Evolutionary conservation across 2,113 vertebrate genomes (phyloP).

Genomic region (Mustelus asterias): DNA sequence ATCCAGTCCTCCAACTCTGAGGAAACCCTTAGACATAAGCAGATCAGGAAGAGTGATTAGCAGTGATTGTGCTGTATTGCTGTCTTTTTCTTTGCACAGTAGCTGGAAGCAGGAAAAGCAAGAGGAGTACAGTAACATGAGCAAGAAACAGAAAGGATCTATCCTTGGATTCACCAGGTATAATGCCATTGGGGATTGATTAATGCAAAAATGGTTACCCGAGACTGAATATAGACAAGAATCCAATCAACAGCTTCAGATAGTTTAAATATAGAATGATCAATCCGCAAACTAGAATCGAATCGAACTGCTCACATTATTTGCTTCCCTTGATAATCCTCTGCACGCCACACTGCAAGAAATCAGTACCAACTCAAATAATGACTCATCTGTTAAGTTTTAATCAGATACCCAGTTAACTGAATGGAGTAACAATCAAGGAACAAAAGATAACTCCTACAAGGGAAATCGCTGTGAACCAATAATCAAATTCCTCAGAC

Average conservation of each 20-base stretch:
- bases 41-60: not conserved
- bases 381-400: not conserved
- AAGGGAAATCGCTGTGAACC: not conserved
- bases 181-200: not conserved
- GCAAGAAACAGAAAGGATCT: not conserved
- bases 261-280: not conserved
- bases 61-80: not conserved
- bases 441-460: not conserved
- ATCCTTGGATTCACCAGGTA: not conserved
- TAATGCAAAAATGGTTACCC: not conserved
- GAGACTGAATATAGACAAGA: not conserved
- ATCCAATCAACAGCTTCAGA: not conserved
- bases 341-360: not conserved
- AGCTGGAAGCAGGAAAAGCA: not conserved
- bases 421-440: not conserved
- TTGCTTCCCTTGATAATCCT: not conserved
- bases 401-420: not conserved
- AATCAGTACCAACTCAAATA: not conserved
- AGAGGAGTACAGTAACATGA: not conserved
- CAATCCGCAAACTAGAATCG: not conserved
- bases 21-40: not conserved
- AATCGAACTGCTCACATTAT: not conserved
- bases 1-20: not conserved
- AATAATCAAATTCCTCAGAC: not conserved
- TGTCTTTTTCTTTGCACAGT: not conserved